These are phyloP conservation scores for Andrena cerasifolii DNA, from an alignment of 1,140 invertebrate genomes.

Conservation along the genomic window DNA sequence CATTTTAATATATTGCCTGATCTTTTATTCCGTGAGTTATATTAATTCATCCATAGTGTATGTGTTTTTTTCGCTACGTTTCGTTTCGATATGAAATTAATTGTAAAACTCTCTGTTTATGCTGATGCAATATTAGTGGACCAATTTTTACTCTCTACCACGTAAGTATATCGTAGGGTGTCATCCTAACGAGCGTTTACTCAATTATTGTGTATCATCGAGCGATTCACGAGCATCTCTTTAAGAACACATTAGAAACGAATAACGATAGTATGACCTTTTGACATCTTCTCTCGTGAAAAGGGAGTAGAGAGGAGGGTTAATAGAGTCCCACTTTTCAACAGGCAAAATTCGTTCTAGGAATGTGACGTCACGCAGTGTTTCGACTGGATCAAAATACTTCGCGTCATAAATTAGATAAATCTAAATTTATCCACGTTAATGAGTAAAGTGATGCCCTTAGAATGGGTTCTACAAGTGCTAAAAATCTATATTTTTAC, in stretches of 20 bases:
- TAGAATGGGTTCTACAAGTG: slow-evolving; percentile 34
- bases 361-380: slow-evolving; percentile 56
- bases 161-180: slow-evolving; percentile 66
- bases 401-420: slow-evolving; percentile 54
- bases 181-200: background rate
- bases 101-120: slow-evolving; percentile 38
- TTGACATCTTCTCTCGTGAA: slow-evolving; percentile 52
- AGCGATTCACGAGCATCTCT: slow-evolving; percentile 5
- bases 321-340: slow-evolving; percentile 32
- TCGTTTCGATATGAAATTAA: slow-evolving; percentile 23
- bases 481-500: slow-evolving; percentile 41
- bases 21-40: slow-evolving; percentile 2
- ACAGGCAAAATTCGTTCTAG: slow-evolving; percentile 60
- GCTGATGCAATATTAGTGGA: slow-evolving; percentile 49
- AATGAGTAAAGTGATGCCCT: slow-evolving; percentile 9
- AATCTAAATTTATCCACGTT: slow-evolving; percentile 9
- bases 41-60: slow-evolving; percentile 20
- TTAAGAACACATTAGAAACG: slow-evolving; percentile 10
- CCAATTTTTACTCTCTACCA: slow-evolving; percentile 57
- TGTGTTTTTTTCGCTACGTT: slow-evolving; percentile 5
- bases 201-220: slow-evolving; percentile 9
- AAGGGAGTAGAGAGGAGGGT: slow-evolving; percentile 41
- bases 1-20: slow-evolving; percentile 13
- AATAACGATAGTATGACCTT: background rate
- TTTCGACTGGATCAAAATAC: slow-evolving; percentile 67